Evolutionary conservation across 1,140 invertebrate genomes (phyloP).

Genomic region (Limonius californicus): DNA sequence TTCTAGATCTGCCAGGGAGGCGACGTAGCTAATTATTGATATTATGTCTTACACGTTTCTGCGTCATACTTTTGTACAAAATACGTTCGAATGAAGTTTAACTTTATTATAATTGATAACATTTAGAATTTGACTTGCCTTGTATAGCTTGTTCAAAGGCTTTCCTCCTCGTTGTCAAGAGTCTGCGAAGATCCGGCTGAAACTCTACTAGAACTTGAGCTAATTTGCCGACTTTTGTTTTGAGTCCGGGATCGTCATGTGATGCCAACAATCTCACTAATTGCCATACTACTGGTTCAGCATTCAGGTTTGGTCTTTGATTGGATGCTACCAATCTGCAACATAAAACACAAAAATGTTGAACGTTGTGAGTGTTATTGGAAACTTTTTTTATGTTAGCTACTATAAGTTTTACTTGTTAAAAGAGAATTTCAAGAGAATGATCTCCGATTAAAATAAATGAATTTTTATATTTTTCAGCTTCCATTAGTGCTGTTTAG

Average conservation of each 20-base stretch:
- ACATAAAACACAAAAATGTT: too few species aligned
- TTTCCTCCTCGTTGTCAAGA: slow-evolving; percentile 61
- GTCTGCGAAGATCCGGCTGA: slow-evolving; percentile 53
- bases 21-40: too few species aligned
- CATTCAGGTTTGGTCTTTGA: slow-evolving; percentile 61
- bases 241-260: slow-evolving; percentile 57
- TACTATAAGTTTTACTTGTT: too few species aligned
- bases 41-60: too few species aligned
- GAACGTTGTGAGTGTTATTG: too few species aligned
- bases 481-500: too few species aligned
- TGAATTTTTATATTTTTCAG: too few species aligned
- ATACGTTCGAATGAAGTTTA: background rate
- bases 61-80: too few species aligned
- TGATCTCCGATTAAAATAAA: too few species aligned
- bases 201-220: slow-evolving; percentile 53
- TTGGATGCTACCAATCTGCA: slow-evolving; percentile 55
- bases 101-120: background rate
- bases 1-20: too few species aligned
- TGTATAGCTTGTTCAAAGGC: slow-evolving; percentile 80
- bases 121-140: slow-evolving; percentile 47
- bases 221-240: slow-evolving; percentile 55
- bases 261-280: slow-evolving; percentile 75
- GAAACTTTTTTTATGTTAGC: too few species aligned
- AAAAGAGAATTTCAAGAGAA: too few species aligned
- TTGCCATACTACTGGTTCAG: slow-evolving; percentile 74